phyloP scores from a whole-genome alignment of 2,797 vertebrate genomes.

The Pangasius larnaudii region DNA sequence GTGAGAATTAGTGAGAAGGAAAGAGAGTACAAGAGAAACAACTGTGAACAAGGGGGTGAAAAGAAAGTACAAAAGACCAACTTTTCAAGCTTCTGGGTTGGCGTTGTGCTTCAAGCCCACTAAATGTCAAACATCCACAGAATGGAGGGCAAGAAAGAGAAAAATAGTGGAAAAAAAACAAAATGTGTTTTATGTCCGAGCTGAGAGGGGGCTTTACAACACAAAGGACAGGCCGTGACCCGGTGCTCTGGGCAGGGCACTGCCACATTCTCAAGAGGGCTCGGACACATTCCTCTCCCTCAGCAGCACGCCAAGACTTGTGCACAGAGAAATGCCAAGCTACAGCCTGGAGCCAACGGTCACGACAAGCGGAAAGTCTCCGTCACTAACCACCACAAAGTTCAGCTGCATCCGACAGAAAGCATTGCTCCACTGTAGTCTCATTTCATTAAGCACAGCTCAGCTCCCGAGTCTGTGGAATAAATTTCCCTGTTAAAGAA shows the following conservation, averaged over 20 bases:
- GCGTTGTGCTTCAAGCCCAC: conserved; percentile 46
- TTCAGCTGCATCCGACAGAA: background rate
- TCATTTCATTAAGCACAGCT: background rate
- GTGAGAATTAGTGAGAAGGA: background rate
- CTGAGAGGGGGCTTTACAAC: conserved; percentile 32
- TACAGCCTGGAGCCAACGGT: background rate
- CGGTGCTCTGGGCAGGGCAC: conserved; percentile 54
- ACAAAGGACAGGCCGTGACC: conserved; percentile 60
- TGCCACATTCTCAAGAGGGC: conserved; percentile 65
- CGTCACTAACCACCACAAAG: conserved; percentile 27
- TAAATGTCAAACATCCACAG: conserved; percentile 69
- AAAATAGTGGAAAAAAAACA: conserved; percentile 19
- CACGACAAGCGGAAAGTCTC: conserved; percentile 42
- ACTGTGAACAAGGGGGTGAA: background rate
- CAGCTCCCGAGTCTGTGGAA: background rate
- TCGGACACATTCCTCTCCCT: conserved; percentile 35
- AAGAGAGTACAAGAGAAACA: background rate
- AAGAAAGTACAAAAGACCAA: conserved; percentile 22
- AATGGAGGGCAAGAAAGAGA: conserved; percentile 55
- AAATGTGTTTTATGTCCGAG: conserved; percentile 61
- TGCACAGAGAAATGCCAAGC: conserved; percentile 16
- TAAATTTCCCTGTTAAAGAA: background rate
- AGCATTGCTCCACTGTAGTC: background rate
- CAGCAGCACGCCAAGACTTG: background rate
- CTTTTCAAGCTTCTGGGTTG: conserved; percentile 19